Percentiles rank a stretch among this genome's conserved stretches.
These are phyloP conservation scores for Acanthurus leucopareius DNA, from an alignment of 2,797 vertebrate genomes.

Conservation along the genomic window DNA sequence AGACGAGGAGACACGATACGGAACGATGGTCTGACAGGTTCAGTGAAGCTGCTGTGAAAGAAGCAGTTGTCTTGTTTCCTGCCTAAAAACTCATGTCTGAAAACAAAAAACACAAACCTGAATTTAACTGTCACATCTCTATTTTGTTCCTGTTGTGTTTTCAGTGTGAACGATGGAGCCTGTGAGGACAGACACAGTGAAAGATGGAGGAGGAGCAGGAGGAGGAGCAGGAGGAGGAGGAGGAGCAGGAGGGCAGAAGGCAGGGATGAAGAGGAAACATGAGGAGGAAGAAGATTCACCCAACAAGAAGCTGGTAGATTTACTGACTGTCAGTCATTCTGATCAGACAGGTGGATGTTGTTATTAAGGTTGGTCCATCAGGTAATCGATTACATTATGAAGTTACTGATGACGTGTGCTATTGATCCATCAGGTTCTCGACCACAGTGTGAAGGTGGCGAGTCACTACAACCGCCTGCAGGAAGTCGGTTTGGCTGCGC, in stretches of 20 bases:
- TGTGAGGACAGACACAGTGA: background rate
- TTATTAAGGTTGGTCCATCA: too few species aligned
- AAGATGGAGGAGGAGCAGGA: conserved; percentile 1
- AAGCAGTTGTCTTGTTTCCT: too few species aligned
- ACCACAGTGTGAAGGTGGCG: conserved; percentile 91
- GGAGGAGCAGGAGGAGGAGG: too few species aligned
- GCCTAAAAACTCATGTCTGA: too few species aligned
- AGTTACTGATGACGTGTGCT: background rate
- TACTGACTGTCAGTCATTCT: background rate
- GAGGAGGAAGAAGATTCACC: conserved; percentile 29
- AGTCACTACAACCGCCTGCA: conserved; percentile 95
- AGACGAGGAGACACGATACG: too few species aligned
- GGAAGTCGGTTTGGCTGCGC: conserved; percentile 91
- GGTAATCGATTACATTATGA: too few species aligned
- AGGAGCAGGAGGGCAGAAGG: background rate
- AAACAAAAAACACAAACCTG: too few species aligned
- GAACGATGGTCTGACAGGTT: too few species aligned
- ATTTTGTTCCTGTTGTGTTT: conserved; percentile 3
- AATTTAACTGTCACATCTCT: background rate
- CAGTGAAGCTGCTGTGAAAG: too few species aligned
- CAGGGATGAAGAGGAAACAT: conserved; percentile 27
- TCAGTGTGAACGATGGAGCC: conserved; percentile 38
- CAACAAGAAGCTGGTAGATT: conserved; percentile 39
- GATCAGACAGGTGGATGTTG: background rate
- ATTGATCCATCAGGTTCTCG: conserved; percentile 43